These are phyloP conservation scores for Zelleria hepariella DNA, from an alignment of 2,888 invertebrate genomes.

Conservation along the genomic window DNA sequence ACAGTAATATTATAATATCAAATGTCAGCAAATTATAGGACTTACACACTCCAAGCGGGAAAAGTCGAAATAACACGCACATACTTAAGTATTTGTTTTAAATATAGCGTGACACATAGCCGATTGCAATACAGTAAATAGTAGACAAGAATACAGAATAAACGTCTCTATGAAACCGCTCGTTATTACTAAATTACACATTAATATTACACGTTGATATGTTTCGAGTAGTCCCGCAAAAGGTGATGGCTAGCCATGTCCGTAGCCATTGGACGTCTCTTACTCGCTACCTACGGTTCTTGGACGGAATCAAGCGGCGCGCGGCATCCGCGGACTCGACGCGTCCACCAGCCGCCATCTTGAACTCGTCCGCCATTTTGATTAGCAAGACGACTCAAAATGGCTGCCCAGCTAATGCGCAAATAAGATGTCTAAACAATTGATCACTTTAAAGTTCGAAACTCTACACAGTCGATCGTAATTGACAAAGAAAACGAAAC, in stretches of 20 bases:
- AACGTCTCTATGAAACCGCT: conserved; percentile 72
- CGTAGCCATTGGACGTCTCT: conserved; percentile 72
- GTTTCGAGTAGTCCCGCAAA: conserved; percentile 79
- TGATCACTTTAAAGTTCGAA: conserved; percentile 25
- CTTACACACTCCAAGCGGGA: conserved; percentile 30
- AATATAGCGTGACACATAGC: conserved; percentile 63
- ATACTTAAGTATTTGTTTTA: not conserved
- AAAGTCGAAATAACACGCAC: conserved; percentile 22
- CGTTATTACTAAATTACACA: conserved; percentile 67
- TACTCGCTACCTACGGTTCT: conserved; percentile 72
- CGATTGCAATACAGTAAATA: conserved; percentile 50
- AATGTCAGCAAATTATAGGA: conserved; percentile 9
- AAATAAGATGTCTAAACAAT: conserved; percentile 27
- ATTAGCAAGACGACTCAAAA: conserved; percentile 17
- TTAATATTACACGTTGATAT: conserved; percentile 80
- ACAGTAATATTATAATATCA: not conserved
- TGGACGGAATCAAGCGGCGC: conserved; percentile 72
- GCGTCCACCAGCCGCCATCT: conserved; percentile 21
- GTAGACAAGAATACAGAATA: conserved; percentile 69
- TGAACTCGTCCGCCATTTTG: conserved; percentile 15
- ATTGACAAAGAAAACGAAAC: conserved; percentile 43
- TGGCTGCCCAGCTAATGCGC: conserved; percentile 23
- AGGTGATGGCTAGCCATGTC: conserved; percentile 69
- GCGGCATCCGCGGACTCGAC: conserved; percentile 35
- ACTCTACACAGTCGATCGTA: conserved; percentile 14